Evolutionary conservation across 2,888 invertebrate species (phyloP), one percentile per base, ranked within the genome.

Genomic region (Rhamnusium bicolor): DNA sequence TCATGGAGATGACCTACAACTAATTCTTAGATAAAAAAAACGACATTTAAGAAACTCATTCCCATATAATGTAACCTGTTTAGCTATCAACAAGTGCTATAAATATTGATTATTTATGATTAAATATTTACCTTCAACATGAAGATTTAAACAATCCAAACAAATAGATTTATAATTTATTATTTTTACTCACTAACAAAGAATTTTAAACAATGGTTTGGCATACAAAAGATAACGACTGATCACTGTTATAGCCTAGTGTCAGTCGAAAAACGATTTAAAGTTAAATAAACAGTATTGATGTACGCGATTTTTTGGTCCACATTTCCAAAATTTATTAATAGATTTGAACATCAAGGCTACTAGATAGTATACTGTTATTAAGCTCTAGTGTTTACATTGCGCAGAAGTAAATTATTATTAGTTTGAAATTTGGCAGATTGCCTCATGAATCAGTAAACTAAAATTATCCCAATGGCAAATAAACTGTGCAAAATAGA

Each of bases 371-470:
- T 18, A 53, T 27, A 40, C 16, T 53, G 46, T 10, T 29, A 54
- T 58, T 60, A 65, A 53, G 51, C 46, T 5, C n/a, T 47, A 69
- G 32, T 69, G 72, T 72, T 72, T 72, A 63, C 47, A 40, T 58
- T 62, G 27, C 56, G 18, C 51, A 18, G 47, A n/a, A 47, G 60
- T 71, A 66, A 56, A 73, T 72, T 68, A 69, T 69, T 63, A 65
- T 53, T 62, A 65, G 60, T 72, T 62, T 54, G 63, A 60, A 63
- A 58, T 69, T 54, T 75, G 77, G 77, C 73, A 68, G 8, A 18
- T 24, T 71, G 75, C 77, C 75, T 32, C 46, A 51, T 71, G 69
- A 77, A 29, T 76, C 73, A 71, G 69, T 53, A 18, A 18, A 51
- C 32, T 66, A 69, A 73, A 73, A 58, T 69, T 65, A 65, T 51